Conservation (phyloP, 2,888 invertebrate genomes). For the Mythimna pallens region DNA sequence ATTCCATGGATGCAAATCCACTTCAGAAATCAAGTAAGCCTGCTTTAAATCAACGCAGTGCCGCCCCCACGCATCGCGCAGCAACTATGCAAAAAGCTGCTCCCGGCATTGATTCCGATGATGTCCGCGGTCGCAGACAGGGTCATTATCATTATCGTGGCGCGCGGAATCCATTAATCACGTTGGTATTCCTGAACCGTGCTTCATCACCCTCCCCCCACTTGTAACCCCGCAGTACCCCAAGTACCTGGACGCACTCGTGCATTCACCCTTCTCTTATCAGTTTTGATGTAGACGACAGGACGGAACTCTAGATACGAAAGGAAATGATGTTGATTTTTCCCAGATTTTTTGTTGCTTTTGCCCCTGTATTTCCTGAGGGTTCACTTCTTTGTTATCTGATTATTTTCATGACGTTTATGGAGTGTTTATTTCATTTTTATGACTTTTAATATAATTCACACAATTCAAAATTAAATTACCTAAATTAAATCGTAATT, state of each 20-base stretch:
- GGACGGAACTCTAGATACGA: constrained; percentile 74
- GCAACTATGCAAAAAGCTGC: constrained; percentile 80
- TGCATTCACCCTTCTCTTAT: constrained; percentile 89
- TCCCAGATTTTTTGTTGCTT: constrained; percentile 52
- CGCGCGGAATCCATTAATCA: constrained; percentile 88
- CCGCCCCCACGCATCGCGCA: constrained; percentile 64
- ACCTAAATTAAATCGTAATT: not conserved
- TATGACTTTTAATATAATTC: constrained; percentile 22
- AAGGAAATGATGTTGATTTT: constrained; percentile 79
- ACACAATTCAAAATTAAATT: not conserved
- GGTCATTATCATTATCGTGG: constrained; percentile 89
- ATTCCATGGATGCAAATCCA: constrained; percentile 54
- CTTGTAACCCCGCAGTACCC: constrained; percentile 70
- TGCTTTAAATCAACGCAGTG: constrained; percentile 57
- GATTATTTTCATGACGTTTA: constrained; percentile 34
- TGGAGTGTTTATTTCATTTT: constrained; percentile 45
- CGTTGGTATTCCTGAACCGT: constrained; percentile 85
- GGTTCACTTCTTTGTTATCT: constrained; percentile 27
- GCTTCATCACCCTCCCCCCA: constrained; percentile 69
- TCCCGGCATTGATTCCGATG: constrained; percentile 84
- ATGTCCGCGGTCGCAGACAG: constrained; percentile 81
- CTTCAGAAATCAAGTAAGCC: constrained; percentile 60
- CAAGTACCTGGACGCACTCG: constrained; percentile 88
- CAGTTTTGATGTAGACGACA: constrained; percentile 85
- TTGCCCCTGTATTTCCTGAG: constrained; percentile 51